Evolutionary conservation across 92 coral and sea anemone species (phyloP), one percentile per base, ranked within the genome.

Genomic region (Meandrina meandrites): DNA sequence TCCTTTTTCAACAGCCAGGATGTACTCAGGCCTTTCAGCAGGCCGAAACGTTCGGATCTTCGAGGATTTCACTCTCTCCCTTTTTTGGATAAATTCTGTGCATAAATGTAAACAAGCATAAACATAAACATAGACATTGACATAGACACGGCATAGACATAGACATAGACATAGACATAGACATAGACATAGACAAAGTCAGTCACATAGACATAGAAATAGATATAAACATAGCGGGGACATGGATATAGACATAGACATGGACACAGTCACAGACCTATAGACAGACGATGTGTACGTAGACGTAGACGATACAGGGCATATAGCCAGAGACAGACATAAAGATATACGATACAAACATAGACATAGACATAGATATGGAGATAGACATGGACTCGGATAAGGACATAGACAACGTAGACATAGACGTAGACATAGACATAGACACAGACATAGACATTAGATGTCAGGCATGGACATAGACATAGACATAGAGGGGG

Each of bases 1-100:
- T 78, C 45, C 45, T 13, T 34, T 40, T 16, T 78, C 81, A 30
- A 78, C 47, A 30, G 81, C 68, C 67, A 78, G 47, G 24, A 50
- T 21, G 15, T 78, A 54, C 15, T 78, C 17, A 7, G 81, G 69
- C 68, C n/a, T 51, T 18, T 17, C 45, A 18, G n/a, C 81, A 11
- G 45, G 81, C 2, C 53, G 81, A 1, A 78, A 32, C 8, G 68
- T 34, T 5, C 1, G 27, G 48, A 18, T 5, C 76, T 0, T 10
- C 12, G 34, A 28, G 4, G 5, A 27, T 2, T 34, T 19, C 24
- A 5, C 16, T 8, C 1, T 18, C 5, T 34, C 6, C 47, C 3
- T 72, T 72, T 66, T 66, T 17, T 8, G 10, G 16, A 27, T 66
- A 35, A 66, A 66, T 27, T 28, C 71, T 66, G 30, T 27, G 10